Percentiles rank a stretch among this genome's conserved stretches.
These are phyloP conservation scores for Drosophila sproati DNA, from an alignment of 1,140 invertebrate species.

Conservation along the genomic window DNA sequence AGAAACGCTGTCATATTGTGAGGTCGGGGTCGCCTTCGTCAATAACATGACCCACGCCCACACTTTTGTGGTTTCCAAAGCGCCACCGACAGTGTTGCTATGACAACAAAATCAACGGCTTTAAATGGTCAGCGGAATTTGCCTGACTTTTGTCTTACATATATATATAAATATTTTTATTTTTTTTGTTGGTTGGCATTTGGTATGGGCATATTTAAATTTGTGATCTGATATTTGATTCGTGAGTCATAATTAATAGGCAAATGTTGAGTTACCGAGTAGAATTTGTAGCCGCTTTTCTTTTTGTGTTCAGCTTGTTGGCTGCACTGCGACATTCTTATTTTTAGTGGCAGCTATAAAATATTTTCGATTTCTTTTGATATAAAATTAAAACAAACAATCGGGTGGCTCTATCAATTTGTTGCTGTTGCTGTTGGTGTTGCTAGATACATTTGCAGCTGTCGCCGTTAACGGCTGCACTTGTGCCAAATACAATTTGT, in stretches of 20 bases:
- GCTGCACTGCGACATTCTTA: conserved; percentile 56
- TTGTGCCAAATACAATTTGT: conserved; percentile 37
- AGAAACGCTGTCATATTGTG: conserved; percentile 5
- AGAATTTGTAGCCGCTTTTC: not conserved
- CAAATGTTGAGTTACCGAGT: not conserved
- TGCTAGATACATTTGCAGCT: conserved; percentile 52
- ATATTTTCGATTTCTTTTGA: conserved; percentile 32
- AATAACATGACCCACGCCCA: conserved; percentile 52
- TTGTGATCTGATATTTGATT: not conserved
- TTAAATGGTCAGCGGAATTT: conserved; percentile 18
- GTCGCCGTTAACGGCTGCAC: conserved; percentile 55
- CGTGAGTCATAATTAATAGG: conserved; percentile 4
- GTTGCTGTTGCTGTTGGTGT: conserved; percentile 6
- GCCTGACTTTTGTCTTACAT: not conserved
- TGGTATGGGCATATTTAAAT: not conserved
- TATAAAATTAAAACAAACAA: conserved; percentile 46
- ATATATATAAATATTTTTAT: not conserved
- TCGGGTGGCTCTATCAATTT: conserved; percentile 58
- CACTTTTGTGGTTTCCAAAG: conserved; percentile 65
- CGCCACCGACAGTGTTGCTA: conserved; percentile 5
- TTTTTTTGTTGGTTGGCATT: not conserved
- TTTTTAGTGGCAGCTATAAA: conserved; percentile 71
- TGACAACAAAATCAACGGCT: conserved; percentile 4
- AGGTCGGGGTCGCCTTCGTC: conserved; percentile 26
- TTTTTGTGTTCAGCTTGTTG: not conserved